Evolutionary conservation across 2,888 invertebrate genomes (phyloP).

Genomic region (Dicyrtomina minuta): DNA sequence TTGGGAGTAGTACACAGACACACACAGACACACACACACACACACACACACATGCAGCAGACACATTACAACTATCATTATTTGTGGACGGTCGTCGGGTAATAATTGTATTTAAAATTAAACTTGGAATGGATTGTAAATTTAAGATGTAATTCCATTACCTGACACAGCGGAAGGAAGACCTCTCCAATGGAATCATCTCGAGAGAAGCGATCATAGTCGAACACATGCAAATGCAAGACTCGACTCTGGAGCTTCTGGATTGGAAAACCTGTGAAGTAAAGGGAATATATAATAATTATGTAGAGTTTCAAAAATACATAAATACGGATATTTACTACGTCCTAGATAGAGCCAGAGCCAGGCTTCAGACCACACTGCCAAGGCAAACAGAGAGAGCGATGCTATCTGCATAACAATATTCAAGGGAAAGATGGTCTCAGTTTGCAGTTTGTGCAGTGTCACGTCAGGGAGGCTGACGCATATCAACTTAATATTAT

Average conservation of each 20-base stretch:
- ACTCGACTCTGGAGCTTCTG: constrained; percentile 90
- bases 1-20: too few relatives aligned
- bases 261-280: constrained; percentile 73
- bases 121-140: neutral
- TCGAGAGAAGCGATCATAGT: constrained; percentile 89
- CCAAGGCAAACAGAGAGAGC: neutral
- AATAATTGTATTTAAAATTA: neutral
- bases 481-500: neutral
- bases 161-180: constrained; percentile 87
- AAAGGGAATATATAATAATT: too few relatives aligned
- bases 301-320: neutral
- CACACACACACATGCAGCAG: too few relatives aligned
- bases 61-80: too few relatives aligned
- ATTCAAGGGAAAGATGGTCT: too few relatives aligned
- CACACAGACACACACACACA: too few relatives aligned
- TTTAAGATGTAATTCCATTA: constrained; percentile 56
- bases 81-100: too few relatives aligned
- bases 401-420: neutral
- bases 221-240: constrained; percentile 88
- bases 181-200: constrained; percentile 94
- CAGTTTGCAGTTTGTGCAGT: neutral
- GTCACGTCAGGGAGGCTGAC: neutral
- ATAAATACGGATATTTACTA: neutral
- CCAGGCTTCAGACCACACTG: too few relatives aligned
- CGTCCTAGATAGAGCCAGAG: too few relatives aligned